These are phyloP conservation scores for Standfussiana lucernea DNA, from an alignment of 2,888 invertebrate genomes.

Conservation along the genomic window DNA sequence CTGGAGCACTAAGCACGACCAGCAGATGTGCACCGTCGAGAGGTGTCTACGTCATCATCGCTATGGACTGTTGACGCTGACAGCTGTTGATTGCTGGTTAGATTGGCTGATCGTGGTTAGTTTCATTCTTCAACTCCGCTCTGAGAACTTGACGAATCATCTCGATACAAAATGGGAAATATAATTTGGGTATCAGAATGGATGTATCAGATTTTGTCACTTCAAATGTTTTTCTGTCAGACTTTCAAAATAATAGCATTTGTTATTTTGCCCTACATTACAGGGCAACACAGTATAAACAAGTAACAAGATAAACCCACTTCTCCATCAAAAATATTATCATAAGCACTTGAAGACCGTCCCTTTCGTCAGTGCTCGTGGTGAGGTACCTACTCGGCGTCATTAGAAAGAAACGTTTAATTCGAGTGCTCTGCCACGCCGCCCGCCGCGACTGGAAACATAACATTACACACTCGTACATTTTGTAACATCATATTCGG, in stretches of 20 bases:
- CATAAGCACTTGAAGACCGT: background rate
- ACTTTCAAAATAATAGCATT: background rate
- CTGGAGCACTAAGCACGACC: background rate
- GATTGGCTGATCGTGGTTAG: background rate
- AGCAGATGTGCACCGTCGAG: background rate
- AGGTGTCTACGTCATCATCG: background rate
- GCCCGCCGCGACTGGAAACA: background rate
- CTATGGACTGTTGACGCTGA: background rate
- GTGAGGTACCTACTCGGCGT: background rate
- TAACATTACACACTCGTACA: background rate
- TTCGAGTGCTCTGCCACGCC: background rate
- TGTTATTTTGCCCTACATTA: background rate
- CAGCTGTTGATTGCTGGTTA: background rate
- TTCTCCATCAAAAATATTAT: background rate
- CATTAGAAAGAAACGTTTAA: conserved; percentile 5
- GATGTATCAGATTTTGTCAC: no score
- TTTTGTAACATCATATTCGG: conserved; percentile 30
- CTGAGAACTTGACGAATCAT: background rate
- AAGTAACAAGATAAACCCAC: conserved; percentile 2
- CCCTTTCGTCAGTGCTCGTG: background rate
- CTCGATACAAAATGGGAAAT: background rate
- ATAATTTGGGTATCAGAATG: background rate
- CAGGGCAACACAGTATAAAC: background rate
- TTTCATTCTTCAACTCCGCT: background rate
- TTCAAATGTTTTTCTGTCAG: background rate